Conservation (phyloP, 2,888 invertebrate genomes). For the Parnassius smintheus region DNA sequence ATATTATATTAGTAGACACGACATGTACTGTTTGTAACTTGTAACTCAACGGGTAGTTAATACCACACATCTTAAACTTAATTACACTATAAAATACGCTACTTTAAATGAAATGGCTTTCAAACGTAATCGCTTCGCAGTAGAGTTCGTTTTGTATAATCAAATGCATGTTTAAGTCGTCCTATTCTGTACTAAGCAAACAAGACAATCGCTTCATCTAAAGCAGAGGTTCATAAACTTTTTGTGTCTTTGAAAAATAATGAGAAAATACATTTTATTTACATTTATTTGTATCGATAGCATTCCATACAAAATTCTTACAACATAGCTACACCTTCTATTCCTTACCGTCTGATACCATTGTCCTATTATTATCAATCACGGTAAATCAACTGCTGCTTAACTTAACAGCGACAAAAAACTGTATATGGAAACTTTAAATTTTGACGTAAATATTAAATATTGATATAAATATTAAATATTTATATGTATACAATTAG, state of each 20-base stretch:
- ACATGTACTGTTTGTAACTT: conserved; percentile 27
- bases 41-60: conserved; percentile 40
- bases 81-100: conserved; percentile 44
- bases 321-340: too few species aligned
- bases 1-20: too few species aligned
- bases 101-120: conserved; percentile 1
- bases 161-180: background rate
- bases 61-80: conserved; percentile 45
- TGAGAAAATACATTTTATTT: background rate
- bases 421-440: too few species aligned
- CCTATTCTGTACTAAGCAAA: conserved; percentile 39
- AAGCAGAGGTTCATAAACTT: conserved; percentile 30
- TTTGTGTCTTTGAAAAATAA: background rate
- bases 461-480: too few species aligned
- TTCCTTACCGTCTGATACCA: too few species aligned
- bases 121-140: background rate
- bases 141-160: conserved; percentile 10
- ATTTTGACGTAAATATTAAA: too few species aligned
- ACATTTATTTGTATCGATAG: too few species aligned
- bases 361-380: too few species aligned
- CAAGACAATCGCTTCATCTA: conserved; percentile 32
- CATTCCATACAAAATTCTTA: too few species aligned
- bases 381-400: too few species aligned
- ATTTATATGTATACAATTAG: too few species aligned
- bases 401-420: too few species aligned